These are phyloP conservation scores for Sesia bembeciformis DNA, from an alignment of 2,888 invertebrate genomes.

Conservation along the genomic window DNA sequence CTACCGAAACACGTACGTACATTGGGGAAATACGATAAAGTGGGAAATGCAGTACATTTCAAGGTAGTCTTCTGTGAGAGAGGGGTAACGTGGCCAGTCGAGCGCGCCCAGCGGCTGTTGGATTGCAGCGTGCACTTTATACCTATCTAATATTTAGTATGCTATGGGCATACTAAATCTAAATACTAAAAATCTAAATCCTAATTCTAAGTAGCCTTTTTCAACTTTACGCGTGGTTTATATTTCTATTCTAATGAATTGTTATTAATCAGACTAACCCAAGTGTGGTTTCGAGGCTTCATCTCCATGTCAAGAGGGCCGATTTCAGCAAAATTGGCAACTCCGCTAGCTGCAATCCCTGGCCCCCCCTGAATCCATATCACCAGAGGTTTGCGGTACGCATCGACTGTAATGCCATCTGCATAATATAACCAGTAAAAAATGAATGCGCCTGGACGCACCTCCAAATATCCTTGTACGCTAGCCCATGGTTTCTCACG, in stretches of 20 bases:
- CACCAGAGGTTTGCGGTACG: constrained; percentile 78
- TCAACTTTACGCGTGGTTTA: no score
- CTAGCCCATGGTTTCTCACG: constrained; percentile 31
- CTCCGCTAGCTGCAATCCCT: constrained; percentile 86
- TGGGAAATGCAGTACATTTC: no score
- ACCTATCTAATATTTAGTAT: background rate
- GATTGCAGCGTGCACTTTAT: no score
- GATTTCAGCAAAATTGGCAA: constrained; percentile 89
- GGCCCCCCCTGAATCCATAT: constrained; percentile 95
- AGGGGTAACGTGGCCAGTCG: no score
- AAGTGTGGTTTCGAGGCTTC: constrained; percentile 80
- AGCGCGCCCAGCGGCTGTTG: no score
- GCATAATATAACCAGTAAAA: constrained; percentile 94
- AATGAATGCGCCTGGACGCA: constrained; percentile 83
- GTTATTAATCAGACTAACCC: constrained; percentile 69
- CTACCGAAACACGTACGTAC: no score
- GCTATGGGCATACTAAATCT: no score
- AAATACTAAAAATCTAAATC: no score
- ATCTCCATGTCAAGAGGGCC: constrained; percentile 82
- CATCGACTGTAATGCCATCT: constrained; percentile 71
- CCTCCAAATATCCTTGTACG: constrained; percentile 83
- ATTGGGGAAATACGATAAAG: no score
- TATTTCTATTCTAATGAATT: no score
- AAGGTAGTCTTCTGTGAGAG: no score
- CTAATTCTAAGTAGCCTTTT: no score